Evolutionary conservation across 2,113 vertebrate species (phyloP), one percentile per base, ranked within the genome.

Genomic region (Centropus unirufus): DNA sequence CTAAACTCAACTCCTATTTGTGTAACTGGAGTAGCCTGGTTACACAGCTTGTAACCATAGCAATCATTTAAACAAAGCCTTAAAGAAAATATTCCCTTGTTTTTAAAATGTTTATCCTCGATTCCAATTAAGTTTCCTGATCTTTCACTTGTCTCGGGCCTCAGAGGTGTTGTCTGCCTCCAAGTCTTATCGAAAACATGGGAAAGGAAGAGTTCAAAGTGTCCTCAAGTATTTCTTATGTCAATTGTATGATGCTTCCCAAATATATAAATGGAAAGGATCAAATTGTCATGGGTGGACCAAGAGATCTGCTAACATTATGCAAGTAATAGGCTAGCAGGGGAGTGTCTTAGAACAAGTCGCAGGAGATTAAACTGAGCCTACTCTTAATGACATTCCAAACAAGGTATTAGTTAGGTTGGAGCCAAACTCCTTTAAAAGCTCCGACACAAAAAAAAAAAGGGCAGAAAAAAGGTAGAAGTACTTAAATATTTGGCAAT

Each of bases 11-110:
- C 74, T 67, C 77, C 78, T 84, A 74, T 90, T 90, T 90, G 64
- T 90, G 67, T 57, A 94, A 92, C 39, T 59, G 26, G 75, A 83
- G 67, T 85, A 91, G 44, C 91, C 59, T 95, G 62, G 85, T 90
- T 93, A 93, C 79, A 70, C n/a, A 59, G 30, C 46, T 90, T 67
- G 84, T 88, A 94, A 94, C 79, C 59, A 91, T 23, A 92, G 82
- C 62, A 78, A 84, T 84, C 62, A 85, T 34, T 91, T 73, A 72
- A 96, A 93, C 32, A 81, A 75, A 82, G 70, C 40, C 88, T 77
- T 77, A 80, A 93, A 88, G 59, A 82, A 88, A 92, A 78, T 76
- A 95, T 5, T 81, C 23, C n/a, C 42, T 74, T 0, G 0, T 52
- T 86, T 83, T 66, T 67, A 80, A 92, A 90, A 92, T 51, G 36